Conservation (phyloP, 2,113 vertebrate species). For the Thermophis baileyi region DNA sequence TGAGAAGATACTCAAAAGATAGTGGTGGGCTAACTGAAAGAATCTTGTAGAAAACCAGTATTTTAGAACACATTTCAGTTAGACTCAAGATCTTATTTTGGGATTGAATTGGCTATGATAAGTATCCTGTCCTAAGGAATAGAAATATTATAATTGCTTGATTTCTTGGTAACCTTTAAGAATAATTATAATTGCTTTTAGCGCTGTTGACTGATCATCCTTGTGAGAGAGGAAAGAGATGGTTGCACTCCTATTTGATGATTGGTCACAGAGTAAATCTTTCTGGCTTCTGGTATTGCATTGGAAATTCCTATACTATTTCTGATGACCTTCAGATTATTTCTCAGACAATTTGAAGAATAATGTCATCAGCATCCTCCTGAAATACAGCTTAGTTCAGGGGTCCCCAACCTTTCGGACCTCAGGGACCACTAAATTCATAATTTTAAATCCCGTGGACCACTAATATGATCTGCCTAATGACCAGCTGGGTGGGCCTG, state of each 20-base stretch:
- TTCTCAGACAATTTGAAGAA: background rate
- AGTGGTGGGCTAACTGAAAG: background rate
- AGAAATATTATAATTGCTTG: background rate
- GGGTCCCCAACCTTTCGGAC: no score
- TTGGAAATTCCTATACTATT: background rate
- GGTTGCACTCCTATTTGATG: background rate
- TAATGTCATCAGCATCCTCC: background rate
- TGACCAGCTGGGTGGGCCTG: no score
- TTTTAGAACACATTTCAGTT: background rate
- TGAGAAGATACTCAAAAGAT: background rate
- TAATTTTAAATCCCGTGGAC: no score
- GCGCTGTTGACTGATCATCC: background rate
- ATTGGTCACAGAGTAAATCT: background rate
- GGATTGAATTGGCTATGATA: background rate
- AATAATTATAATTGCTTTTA: background rate
- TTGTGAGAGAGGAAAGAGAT: background rate
- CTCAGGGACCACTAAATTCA: no score
- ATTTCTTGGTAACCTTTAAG: background rate
- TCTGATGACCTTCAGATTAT: background rate
- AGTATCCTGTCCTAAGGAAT: background rate
- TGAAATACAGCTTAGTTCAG: background rate
- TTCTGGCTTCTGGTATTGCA: background rate
- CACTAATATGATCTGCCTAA: no score
- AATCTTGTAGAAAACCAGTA: background rate
- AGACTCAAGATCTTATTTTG: background rate